phyloP scores from a whole-genome alignment of 1,140 invertebrate species.

The Tetramorium alpestre region DNA sequence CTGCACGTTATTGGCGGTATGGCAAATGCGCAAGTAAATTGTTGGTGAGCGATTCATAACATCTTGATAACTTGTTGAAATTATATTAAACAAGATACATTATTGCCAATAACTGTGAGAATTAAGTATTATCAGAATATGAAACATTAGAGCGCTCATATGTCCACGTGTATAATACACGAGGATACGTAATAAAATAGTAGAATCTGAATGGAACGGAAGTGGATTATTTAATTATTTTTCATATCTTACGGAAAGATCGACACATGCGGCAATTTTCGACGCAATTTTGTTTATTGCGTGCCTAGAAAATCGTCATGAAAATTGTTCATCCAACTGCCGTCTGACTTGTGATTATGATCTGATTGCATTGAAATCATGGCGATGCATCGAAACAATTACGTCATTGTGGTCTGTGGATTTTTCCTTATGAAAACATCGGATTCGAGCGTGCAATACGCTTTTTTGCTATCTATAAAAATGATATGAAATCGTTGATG shows the following conservation, averaged over 20 bases:
- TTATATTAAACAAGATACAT: neutral
- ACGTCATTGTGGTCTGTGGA: neutral
- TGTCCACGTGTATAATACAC: neutral
- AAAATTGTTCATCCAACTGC: constrained; percentile 20
- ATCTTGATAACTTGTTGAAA: neutral
- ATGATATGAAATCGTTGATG: neutral
- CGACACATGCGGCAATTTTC: neutral
- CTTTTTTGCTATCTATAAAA: neutral
- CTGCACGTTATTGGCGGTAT: constrained; percentile 96
- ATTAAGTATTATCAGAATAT: neutral
- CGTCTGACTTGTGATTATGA: constrained; percentile 17
- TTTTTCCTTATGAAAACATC: constrained; percentile 19
- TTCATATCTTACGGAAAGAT: neutral
- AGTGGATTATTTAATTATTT: constrained; percentile 17
- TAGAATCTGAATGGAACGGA: neutral
- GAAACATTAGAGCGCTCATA: neutral
- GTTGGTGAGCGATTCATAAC: constrained; percentile 88
- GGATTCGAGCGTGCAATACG: neutral
- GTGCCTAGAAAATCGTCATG: neutral
- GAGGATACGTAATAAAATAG: neutral
- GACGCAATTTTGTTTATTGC: neutral
- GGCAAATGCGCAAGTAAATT: constrained; percentile 98
- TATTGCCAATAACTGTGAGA: neutral
- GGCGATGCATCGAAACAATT: neutral
- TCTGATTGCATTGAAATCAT: constrained; percentile 23